Conservation (phyloP, 2,797 vertebrate genomes). For the Sebastes oblongus region DNA sequence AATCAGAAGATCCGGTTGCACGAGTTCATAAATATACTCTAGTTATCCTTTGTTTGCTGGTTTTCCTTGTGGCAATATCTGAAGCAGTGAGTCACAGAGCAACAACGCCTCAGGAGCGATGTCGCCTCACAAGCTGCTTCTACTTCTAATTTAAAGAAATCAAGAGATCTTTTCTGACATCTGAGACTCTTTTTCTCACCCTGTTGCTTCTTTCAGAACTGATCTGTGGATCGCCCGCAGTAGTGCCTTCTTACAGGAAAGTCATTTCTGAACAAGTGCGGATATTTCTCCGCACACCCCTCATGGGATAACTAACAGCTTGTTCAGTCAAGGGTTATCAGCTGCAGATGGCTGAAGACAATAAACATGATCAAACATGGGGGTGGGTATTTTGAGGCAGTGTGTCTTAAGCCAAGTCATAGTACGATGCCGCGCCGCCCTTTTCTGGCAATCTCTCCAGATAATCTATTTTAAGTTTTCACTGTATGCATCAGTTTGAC, state of each 20-base stretch:
- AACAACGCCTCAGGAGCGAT: not conserved
- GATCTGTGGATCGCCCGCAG: not conserved
- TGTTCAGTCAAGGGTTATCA: slow-evolving; percentile 80
- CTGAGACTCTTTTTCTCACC: not conserved
- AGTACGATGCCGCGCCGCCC: not conserved
- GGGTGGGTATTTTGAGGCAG: slow-evolving; percentile 57
- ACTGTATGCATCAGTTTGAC: slow-evolving; percentile 31
- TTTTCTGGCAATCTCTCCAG: not conserved
- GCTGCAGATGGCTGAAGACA: slow-evolving; percentile 80
- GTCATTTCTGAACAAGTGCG: slow-evolving; percentile 52
- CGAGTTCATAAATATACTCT: not conserved
- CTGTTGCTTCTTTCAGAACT: not conserved
- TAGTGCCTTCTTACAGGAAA: slow-evolving; percentile 12
- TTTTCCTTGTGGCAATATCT: not conserved
- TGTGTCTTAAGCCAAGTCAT: slow-evolving; percentile 45
- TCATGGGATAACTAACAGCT: slow-evolving; percentile 69
- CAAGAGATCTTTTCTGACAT: not conserved
- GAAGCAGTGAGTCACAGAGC: slow-evolving; percentile 7
- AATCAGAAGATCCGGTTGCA: not conserved
- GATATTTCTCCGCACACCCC: slow-evolving; percentile 59
- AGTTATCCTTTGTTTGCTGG: not conserved
- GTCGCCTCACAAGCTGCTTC: not conserved
- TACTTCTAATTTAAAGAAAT: not conserved
- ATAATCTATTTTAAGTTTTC: not conserved
- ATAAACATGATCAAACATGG: slow-evolving; percentile 80